A percentile compares a stretch with the other conserved stretches of the same genome.
phyloP scores from a whole-genome alignment of 2,888 invertebrate species.

The Anodontia alba region DNA sequence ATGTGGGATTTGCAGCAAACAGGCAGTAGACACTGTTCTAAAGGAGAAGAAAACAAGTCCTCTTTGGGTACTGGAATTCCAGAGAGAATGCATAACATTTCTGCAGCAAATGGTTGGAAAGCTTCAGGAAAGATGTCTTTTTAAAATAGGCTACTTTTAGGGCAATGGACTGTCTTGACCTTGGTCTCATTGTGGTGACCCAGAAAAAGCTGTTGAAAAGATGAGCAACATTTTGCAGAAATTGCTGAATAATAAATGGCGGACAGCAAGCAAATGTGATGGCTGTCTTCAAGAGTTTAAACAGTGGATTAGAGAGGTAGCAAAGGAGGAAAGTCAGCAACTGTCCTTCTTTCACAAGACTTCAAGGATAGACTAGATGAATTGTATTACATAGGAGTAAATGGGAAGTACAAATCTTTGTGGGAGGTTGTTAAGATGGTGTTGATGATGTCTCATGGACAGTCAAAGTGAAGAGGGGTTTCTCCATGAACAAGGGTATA shows the following conservation, averaged over 20 bases:
- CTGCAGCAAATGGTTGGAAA: no score
- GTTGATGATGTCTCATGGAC: no score
- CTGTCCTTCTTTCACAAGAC: no score
- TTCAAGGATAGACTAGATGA: slow-evolving; percentile 35
- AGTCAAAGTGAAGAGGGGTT: slow-evolving; percentile 39
- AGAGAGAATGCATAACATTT: no score
- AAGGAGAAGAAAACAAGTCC: no score
- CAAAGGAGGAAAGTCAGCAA: not conserved
- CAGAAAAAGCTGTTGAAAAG: slow-evolving; percentile 29
- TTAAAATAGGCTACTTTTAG: slow-evolving; percentile 23
- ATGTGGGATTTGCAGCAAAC: slow-evolving; percentile 36
- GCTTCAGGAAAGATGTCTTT: slow-evolving; percentile 32
- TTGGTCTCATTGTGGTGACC: no score
- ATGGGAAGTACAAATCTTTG: slow-evolving; percentile 27
- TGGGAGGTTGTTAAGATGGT: no score
- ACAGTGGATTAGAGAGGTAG: no score
- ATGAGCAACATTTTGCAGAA: no score
- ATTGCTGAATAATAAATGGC: no score
- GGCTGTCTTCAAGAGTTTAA: slow-evolving; percentile 34
- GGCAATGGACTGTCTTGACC: no score
- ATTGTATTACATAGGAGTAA: slow-evolving; percentile 23
- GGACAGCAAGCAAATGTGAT: slow-evolving; percentile 26
- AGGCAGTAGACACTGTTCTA: slow-evolving; percentile 22
- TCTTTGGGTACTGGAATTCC: no score
- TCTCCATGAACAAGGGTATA: slow-evolving; percentile 45